Conservation (phyloP, 1,140 invertebrate genomes). For the Holcopasites calliopsidis region DNA sequence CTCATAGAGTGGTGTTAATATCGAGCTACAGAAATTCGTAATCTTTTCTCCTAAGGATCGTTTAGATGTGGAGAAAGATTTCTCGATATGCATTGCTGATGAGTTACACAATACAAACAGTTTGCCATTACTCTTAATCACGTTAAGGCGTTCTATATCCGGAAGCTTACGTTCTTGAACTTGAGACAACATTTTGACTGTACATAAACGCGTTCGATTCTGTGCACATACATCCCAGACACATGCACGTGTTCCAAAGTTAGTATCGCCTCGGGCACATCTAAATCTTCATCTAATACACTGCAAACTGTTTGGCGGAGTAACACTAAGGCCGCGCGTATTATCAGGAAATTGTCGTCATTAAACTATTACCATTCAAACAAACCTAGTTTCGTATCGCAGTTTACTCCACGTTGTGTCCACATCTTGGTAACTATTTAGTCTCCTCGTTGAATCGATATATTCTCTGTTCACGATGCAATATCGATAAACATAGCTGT, state of each 20-base stretch:
- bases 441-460: background rate
- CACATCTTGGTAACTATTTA: background rate
- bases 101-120: background rate
- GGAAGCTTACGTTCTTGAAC: constrained; percentile 28
- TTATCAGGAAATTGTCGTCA: constrained; percentile 35
- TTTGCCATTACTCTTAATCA: constrained; percentile 5
- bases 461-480: background rate
- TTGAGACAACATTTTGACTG: constrained; percentile 25
- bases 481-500: background rate
- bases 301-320: constrained; percentile 9
- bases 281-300: constrained; percentile 37
- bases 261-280: constrained; percentile 18
- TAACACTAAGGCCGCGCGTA: constrained; percentile 8
- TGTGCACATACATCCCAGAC: background rate
- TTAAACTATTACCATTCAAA: constrained; percentile 37
- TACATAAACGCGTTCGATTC: background rate
- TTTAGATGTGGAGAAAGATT: background rate
- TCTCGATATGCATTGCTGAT: background rate
- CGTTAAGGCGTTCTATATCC: constrained; percentile 3
- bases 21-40: no score
- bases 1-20: no score
- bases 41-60: no score
- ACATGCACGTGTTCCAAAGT: background rate
- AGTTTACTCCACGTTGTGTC: background rate
- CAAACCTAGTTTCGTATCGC: background rate